Conservation (phyloP, 2,113 vertebrate species). For the Osmerus mordax region DNA sequence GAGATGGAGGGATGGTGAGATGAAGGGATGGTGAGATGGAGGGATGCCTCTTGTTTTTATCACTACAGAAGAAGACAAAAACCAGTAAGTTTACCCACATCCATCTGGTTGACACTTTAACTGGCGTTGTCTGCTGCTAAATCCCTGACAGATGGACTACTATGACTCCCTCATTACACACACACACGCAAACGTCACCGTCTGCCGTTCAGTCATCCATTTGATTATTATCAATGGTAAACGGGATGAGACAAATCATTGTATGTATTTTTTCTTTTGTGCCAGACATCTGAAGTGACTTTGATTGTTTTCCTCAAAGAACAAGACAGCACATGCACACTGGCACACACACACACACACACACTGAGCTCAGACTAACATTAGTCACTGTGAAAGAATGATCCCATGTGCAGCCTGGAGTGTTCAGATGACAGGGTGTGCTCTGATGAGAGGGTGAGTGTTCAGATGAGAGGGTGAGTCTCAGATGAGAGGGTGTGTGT, state of each 20-base stretch:
- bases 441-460: too few relatives aligned
- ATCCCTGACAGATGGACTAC: background rate
- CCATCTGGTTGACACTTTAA: constrained; percentile 7
- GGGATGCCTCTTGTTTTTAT: background rate
- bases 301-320: constrained; percentile 2
- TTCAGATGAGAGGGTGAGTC: too few relatives aligned
- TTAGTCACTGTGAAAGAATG: too few relatives aligned
- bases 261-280: background rate
- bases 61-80: background rate
- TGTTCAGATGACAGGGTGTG: too few relatives aligned
- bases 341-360: background rate
- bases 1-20: background rate
- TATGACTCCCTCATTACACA: background rate
- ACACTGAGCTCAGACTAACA: background rate
- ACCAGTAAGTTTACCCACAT: background rate
- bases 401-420: too few relatives aligned
- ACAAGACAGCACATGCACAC: constrained; percentile 8
- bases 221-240: constrained; percentile 11
- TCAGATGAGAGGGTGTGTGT: too few relatives aligned
- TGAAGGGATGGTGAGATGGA: background rate
- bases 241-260: background rate
- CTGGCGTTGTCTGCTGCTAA: background rate
- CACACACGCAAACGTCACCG: constrained; percentile 10
- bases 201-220: background rate
- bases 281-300: background rate